Evolutionary conservation across 2,113 vertebrate species (phyloP).

Genomic region (Mixornis gularis): DNA sequence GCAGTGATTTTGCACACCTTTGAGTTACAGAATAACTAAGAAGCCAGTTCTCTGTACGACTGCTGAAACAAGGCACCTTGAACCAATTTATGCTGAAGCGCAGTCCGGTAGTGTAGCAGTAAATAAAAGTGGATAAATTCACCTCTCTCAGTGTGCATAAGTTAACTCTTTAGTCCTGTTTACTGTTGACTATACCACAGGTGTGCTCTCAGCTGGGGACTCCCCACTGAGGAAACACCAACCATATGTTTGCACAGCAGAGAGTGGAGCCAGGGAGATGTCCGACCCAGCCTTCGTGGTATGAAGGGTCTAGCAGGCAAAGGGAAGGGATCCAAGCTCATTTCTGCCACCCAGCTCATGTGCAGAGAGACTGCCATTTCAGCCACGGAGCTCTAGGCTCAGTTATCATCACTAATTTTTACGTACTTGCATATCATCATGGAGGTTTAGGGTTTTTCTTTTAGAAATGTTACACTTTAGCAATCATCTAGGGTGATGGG

Average conservation of each 20-base stretch:
- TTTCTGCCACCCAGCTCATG: background rate
- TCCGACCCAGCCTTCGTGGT: accelerated
- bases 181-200: background rate
- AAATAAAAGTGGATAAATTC: conserved; percentile 30
- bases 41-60: background rate
- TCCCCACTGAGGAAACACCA: conserved; percentile 4
- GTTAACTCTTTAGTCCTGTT: background rate
- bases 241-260: background rate
- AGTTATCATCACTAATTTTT: background rate
- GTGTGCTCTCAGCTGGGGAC: background rate
- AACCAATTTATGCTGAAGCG: conserved; percentile 36
- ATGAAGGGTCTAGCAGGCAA: background rate
- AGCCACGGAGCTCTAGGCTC: background rate
- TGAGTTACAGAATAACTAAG: conserved; percentile 45
- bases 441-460: background rate
- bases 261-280: background rate
- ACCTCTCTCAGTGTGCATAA: background rate
- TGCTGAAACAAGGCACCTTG: conserved; percentile 45
- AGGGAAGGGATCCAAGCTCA: background rate
- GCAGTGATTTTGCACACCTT: conserved; percentile 49
- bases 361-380: background rate
- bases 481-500: background rate
- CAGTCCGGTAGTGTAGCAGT: background rate
- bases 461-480: background rate
- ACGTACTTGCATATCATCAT: background rate